Percentiles rank a stretch among this genome's conserved stretches.
Evolutionary conservation across 1,140 invertebrate genomes (phyloP).

Genomic region (Papilio glaucus): DNA sequence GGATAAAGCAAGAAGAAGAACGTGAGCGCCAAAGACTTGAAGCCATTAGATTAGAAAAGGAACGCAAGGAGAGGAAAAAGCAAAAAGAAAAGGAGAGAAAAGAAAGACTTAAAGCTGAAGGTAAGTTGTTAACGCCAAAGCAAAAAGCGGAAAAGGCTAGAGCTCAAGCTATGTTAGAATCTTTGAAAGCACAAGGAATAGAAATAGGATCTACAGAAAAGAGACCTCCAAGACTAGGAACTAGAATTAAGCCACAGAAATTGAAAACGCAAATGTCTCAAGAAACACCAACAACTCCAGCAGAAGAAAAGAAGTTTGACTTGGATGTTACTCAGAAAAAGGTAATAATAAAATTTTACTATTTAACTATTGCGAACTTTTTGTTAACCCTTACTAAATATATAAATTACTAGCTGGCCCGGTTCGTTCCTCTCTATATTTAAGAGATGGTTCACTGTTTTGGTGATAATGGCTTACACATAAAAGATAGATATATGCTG

Average conservation of each 20-base stretch:
- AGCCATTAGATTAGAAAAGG: slow-evolving; percentile 91
- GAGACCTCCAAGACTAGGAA: slow-evolving; percentile 87
- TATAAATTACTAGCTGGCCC: too few species aligned
- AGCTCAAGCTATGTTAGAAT: slow-evolving; percentile 94
- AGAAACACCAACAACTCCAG: slow-evolving; percentile 75
- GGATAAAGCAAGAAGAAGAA: slow-evolving; percentile 89
- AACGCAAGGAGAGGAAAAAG: slow-evolving; percentile 95
- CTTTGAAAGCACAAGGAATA: slow-evolving; percentile 92
- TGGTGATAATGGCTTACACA: too few species aligned
- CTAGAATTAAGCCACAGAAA: slow-evolving; percentile 89
- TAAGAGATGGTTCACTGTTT: too few species aligned
- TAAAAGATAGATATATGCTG: too few species aligned
- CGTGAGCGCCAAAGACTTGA: slow-evolving; percentile 89
- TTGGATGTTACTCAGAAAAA: slow-evolving; percentile 84
- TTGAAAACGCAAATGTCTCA: slow-evolving; percentile 85
- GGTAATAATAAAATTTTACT: slow-evolving; percentile 50
- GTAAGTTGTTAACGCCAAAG: slow-evolving; percentile 95
- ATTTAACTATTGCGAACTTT: not conserved
- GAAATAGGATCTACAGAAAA: slow-evolving; percentile 86
- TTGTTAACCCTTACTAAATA: too few species aligned
- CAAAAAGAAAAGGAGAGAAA: slow-evolving; percentile 97
- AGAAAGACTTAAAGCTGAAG: slow-evolving; percentile 96
- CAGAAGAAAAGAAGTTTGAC: slow-evolving; percentile 83
- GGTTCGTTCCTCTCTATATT: too few species aligned
- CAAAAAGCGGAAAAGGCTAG: slow-evolving; percentile 95